Evolutionary conservation across 1,140 invertebrate genomes (phyloP).

Genomic region (Brachionus plicatilis): DNA sequence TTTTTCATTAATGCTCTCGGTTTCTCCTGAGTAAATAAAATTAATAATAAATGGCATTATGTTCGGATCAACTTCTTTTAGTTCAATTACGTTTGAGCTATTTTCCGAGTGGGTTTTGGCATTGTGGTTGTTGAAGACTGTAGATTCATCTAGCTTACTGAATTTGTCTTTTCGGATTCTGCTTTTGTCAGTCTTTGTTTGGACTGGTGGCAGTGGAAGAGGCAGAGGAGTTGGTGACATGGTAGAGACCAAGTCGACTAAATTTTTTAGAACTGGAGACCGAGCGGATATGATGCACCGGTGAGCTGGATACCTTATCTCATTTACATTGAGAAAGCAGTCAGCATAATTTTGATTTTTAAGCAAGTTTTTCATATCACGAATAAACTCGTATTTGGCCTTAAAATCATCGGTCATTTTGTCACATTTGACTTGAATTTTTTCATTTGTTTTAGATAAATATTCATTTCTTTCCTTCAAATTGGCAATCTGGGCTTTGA

Average conservation of each 20-base stretch:
- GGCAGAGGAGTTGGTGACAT: background rate
- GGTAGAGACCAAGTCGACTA: background rate
- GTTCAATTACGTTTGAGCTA: background rate
- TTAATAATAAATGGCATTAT: constrained; percentile 8
- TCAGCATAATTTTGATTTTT: background rate
- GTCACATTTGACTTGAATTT: background rate
- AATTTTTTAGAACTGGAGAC: background rate
- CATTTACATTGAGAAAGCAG: background rate
- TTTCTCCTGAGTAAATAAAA: constrained; percentile 23
- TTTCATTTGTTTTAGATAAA: background rate
- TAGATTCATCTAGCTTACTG: background rate
- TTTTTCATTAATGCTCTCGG: background rate
- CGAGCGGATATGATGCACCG: background rate
- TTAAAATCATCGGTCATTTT: constrained; percentile 19
- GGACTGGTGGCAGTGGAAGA: background rate
- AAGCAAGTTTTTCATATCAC: background rate
- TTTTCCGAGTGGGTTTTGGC: background rate
- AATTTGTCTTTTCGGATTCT: background rate
- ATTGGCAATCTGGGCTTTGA: background rate
- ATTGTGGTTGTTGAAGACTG: background rate
- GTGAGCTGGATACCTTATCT: background rate
- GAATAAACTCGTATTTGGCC: background rate
- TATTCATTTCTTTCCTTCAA: background rate
- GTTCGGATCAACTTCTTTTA: background rate
- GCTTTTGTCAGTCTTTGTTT: background rate